Evolutionary conservation across 2,797 vertebrate species (phyloP), one percentile per base, ranked within the genome.

Genomic region (Neostethus bicornis): DNA sequence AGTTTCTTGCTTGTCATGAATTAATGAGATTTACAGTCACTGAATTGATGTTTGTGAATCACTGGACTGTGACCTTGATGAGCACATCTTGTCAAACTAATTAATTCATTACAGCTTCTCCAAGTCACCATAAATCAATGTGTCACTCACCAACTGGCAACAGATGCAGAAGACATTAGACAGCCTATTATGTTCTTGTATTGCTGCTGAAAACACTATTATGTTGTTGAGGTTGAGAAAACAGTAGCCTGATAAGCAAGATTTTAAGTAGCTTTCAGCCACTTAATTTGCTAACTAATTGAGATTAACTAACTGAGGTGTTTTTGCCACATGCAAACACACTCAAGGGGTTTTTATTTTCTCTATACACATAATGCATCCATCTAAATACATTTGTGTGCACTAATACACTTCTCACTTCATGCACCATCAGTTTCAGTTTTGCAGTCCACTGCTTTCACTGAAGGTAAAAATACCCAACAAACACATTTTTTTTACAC

Each of bases 61-160:
- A 68, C 32, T 58, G 65, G 53, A 77, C 71, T 74, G 69, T 81
- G 73, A 84, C 73, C 85, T 86, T 85, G 75, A 81, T 41, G n/a
- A 68, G 57, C 35, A 57, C 61, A 78, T 84, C 60, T 85, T 77
- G 66, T 78, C 60, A 68, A 75, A 51, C 46, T 84, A 75, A 84
- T 84, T 85, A 83, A 83, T 88, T 73, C 43, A 82, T 80, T 74
- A 68, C 66, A 51, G 20, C 57, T 77, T 53, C 75, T 64, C 70
- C 57, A 70, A 77, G 69, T 73, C 59, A 38, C 64, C 75, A 87
- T 88, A 80, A 86, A 86, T 90, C 84, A 88, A 63, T 51, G 38
- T 81, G 84, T 81, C 83, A 77, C 20, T 73, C 65, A 69, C 42
- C 46, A 61, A 68, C 60, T 67, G 73, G 50, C 44, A 79, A 61